Evolutionary conservation across 2,113 vertebrate genomes (phyloP).

Genomic region (Pachycephala philippinensis): DNA sequence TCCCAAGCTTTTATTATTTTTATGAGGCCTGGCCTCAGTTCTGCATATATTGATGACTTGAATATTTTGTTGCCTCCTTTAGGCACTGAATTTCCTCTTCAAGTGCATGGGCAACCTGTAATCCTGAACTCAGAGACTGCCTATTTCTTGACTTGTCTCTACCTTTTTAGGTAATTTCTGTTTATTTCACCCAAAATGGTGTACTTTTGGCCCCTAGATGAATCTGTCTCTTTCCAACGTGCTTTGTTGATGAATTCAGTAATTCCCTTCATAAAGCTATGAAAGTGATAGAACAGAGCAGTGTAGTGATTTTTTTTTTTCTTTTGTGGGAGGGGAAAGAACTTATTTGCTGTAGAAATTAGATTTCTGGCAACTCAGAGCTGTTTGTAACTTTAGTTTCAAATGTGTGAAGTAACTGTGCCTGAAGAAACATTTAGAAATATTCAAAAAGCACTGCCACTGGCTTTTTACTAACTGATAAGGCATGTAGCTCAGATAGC

Average conservation of each 20-base stretch:
- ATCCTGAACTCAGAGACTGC: background rate
- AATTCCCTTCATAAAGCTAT: background rate
- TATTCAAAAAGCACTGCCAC: background rate
- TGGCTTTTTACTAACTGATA: conserved; percentile 10
- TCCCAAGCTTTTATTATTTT: background rate
- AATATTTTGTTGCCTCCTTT: background rate
- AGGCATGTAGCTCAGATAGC: background rate
- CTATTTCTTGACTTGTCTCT: background rate
- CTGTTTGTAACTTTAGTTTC: conserved; percentile 37
- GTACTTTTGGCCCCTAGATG: background rate
- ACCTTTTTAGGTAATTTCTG: background rate
- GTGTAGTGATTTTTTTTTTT: background rate
- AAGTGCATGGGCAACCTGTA: background rate
- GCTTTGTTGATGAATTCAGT: background rate
- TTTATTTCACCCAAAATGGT: background rate
- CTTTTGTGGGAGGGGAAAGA: background rate
- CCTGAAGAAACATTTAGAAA: conserved; percentile 41
- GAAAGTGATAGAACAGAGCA: background rate
- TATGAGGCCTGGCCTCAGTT: background rate
- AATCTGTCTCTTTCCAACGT: background rate
- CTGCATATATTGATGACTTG: background rate
- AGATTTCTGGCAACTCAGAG: conserved; percentile 35
- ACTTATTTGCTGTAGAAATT: conserved; percentile 27
- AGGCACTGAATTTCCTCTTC: background rate
- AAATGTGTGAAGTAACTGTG: conserved; percentile 45